Evolutionary conservation across 2,113 vertebrate species (phyloP).

Genomic region (Mormyrus iriodes): DNA sequence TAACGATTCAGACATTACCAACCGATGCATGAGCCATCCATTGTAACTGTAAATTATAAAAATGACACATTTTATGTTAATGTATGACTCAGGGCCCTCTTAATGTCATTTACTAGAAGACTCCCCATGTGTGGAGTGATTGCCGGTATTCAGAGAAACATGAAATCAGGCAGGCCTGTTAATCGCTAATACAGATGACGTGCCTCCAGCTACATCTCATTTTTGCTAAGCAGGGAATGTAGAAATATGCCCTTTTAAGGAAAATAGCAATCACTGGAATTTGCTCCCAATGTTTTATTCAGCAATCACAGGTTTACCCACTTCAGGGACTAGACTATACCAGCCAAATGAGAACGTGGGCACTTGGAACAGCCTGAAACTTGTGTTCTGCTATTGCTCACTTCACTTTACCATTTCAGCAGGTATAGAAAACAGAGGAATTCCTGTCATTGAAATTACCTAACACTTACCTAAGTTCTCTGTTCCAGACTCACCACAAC

Average conservation of each 20-base stretch:
- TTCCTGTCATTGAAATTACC: neutral
- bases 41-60: neutral
- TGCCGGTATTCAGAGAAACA: neutral
- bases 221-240: neutral
- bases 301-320: slow-evolving; percentile 2
- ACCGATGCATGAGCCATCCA: neutral
- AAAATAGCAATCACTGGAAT: neutral
- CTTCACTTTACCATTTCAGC: neutral
- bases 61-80: neutral
- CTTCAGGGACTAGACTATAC: neutral
- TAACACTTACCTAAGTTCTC: neutral
- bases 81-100: neutral
- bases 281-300: neutral
- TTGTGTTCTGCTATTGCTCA: neutral
- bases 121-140: neutral
- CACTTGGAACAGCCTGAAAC: neutral
- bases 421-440: neutral
- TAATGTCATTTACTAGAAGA: neutral
- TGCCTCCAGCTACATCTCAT: neutral
- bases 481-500: neutral
- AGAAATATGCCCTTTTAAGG: neutral
- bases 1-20: neutral
- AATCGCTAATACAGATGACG: neutral
- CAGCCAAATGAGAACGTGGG: neutral
- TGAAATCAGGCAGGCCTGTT: neutral